A percentile compares a stretch with the other conserved stretches of the same genome.
Evolutionary conservation across 2,113 vertebrate genomes (phyloP).

Genomic region (cattle (Bos taurus)): DNA sequence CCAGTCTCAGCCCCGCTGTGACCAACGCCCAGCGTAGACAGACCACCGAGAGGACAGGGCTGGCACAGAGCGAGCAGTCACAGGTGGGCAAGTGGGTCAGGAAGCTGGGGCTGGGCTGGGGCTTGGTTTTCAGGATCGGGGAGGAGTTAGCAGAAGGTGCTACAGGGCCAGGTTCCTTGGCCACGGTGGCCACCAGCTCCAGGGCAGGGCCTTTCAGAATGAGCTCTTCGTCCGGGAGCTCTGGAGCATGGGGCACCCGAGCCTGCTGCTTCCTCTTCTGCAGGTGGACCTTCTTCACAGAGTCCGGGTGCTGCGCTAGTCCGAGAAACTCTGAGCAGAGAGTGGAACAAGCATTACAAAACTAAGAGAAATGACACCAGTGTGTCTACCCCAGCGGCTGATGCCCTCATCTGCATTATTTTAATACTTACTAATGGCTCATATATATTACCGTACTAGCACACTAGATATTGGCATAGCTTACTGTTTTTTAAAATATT

Average conservation of each 20-base stretch:
- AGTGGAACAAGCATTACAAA: neutral
- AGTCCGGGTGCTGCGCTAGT: conserved; percentile 40
- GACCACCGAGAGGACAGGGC: conserved; percentile 80
- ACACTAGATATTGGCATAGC: neutral
- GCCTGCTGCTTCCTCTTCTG: conserved; percentile 78
- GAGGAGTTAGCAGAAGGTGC: conserved; percentile 73
- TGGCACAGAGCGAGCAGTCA: conserved; percentile 84
- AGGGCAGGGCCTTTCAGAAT: conserved; percentile 80
- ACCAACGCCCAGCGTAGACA: conserved; percentile 86
- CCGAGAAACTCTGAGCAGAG: conserved; percentile 67
- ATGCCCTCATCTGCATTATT: neutral
- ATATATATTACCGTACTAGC: neutral
- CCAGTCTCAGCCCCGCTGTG: conserved; percentile 72
- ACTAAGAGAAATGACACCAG: neutral
- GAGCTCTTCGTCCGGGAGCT: conserved; percentile 70
- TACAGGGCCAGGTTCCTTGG: neutral
- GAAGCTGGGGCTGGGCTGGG: conserved; percentile 76
- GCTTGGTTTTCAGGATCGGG: conserved; percentile 77
- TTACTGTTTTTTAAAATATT: neutral
- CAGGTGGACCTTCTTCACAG: conserved; percentile 80
- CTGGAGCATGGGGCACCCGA: fast-evolving
- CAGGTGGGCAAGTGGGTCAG: conserved; percentile 81
- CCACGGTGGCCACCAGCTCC: conserved; percentile 70
- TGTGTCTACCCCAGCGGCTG: neutral
- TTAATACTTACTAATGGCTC: neutral